A percentile compares a stretch with the other conserved stretches of the same genome.
phyloP scores from a whole-genome alignment of 2,113 vertebrate genomes.

The Henicopernis longicauda region DNA sequence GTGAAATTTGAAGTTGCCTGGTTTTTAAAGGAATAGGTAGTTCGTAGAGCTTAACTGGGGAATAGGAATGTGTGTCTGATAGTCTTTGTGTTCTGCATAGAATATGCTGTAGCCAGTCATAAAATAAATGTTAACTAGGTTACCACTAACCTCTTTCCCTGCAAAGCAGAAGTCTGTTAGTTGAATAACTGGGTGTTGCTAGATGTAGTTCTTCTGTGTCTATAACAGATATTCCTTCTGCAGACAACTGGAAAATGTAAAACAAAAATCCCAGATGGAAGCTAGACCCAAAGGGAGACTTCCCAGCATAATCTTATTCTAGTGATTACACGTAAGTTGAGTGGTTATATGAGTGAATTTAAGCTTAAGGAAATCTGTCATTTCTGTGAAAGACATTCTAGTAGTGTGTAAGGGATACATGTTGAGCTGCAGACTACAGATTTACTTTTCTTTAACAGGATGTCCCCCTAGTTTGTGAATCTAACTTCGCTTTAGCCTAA shows the following conservation, averaged over 20 bases:
- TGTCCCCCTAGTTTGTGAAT: neutral
- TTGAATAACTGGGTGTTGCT: constrained; percentile 6
- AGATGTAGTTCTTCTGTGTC: neutral
- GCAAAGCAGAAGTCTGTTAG: neutral
- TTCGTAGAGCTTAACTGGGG: neutral
- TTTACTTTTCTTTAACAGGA: neutral
- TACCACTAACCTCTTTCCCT: neutral
- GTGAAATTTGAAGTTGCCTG: neutral
- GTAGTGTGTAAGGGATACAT: neutral
- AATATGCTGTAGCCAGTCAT: neutral
- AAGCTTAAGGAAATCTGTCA: constrained; percentile 1
- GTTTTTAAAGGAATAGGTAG: neutral
- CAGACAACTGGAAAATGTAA: constrained; percentile 20
- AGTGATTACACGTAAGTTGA: neutral
- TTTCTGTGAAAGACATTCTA: constrained; percentile 9
- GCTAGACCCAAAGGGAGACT: neutral
- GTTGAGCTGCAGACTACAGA: neutral
- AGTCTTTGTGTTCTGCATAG: neutral
- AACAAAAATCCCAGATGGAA: constrained; percentile 26
- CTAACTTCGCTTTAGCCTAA: neutral
- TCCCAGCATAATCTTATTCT: neutral
- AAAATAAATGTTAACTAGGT: neutral
- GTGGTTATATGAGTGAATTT: neutral
- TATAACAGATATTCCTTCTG: neutral
- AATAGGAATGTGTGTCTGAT: neutral